Evolutionary conservation across 64 coral and sea anemone genomes (phyloP), one percentile per base, ranked within the genome.

Genomic region (Stichodactyla mertensii): DNA sequence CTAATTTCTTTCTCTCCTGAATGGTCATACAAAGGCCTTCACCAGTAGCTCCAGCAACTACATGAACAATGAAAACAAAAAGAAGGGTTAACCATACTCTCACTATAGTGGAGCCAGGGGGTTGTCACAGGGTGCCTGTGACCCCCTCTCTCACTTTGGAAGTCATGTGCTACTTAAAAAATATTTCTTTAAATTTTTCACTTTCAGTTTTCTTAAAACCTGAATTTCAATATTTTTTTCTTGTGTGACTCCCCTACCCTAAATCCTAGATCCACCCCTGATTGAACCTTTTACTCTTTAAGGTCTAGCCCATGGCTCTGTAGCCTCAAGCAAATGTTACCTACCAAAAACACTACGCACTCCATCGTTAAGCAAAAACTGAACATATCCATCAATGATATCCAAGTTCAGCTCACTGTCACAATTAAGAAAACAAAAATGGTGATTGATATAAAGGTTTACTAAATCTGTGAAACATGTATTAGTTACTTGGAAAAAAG

Each of bases 11-110:
- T 61, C 83, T 58, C 56, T 85, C 83, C 24, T 85, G 24, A 9
- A 85, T 22, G 6, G 83, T 85, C 55, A 85, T 58, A 28, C 15
- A n/a, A 36, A 85, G 55, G 10, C 83, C 83, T 64, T 85, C 83
- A 51, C 83, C 83, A 11, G 83, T 85, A n/a, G 54, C 53, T 55
- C 83, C 83, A 52, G 22, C 23, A 15, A 85, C 83, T 85, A 23
- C 5, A 15, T 10, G 16, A 20, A 85, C 58, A 64, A 58, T 31
- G 36, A 55, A 53, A 18, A 18, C 1, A 15, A 52, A 80, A 45
- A 81, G 20, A 71, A 5, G 18, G 67, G 7, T 45, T 45, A 45
- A 45, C 3, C 36, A 45, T 45, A 45, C 36, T 0, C 3, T 45
- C 1, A 45, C 36, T 45, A 2, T 45, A 2, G 36, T 45, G 36